These are phyloP conservation scores for Ammospiza caudacuta DNA, from an alignment of 2,113 vertebrate species.

Conservation along the genomic window DNA sequence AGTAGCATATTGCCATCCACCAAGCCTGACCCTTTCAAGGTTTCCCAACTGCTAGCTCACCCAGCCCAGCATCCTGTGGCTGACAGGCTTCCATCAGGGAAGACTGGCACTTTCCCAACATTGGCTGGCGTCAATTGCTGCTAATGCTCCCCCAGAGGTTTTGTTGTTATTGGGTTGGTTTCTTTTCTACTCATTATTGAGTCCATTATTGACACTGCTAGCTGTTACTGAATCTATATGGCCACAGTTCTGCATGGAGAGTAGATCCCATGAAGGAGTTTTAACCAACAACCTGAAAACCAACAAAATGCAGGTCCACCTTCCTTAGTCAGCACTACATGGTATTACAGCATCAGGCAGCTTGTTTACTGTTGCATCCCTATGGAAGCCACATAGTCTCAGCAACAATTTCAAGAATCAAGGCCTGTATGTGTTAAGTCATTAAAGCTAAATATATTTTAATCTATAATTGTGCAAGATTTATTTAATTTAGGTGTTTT, in stretches of 20 bases:
- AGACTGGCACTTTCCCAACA: background rate
- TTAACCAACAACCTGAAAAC: background rate
- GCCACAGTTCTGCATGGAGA: background rate
- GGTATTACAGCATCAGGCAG: background rate
- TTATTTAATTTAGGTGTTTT: slow-evolving; percentile 79
- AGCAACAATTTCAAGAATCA: slow-evolving; percentile 58
- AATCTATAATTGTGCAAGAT: slow-evolving; percentile 82
- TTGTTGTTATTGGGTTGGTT: slow-evolving; percentile 5
- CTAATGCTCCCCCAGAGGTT: background rate
- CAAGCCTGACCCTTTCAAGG: background rate
- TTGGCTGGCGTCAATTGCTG: background rate
- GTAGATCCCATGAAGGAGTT: background rate
- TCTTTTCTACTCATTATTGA: slow-evolving; percentile 5
- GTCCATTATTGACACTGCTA: slow-evolving; percentile 8
- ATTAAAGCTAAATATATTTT: slow-evolving; percentile 80
- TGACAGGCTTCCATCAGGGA: background rate
- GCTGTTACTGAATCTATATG: background rate
- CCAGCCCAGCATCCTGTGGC: background rate
- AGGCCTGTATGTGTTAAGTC: slow-evolving; percentile 67
- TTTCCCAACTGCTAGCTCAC: background rate
- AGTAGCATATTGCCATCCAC: background rate
- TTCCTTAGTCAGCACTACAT: background rate
- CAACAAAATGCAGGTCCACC: background rate
- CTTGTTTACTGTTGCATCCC: slow-evolving; percentile 44
- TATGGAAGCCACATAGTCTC: slow-evolving; percentile 6